Evolutionary conservation across 2,113 vertebrate genomes (phyloP).

Genomic region (Casuarius casuarius): DNA sequence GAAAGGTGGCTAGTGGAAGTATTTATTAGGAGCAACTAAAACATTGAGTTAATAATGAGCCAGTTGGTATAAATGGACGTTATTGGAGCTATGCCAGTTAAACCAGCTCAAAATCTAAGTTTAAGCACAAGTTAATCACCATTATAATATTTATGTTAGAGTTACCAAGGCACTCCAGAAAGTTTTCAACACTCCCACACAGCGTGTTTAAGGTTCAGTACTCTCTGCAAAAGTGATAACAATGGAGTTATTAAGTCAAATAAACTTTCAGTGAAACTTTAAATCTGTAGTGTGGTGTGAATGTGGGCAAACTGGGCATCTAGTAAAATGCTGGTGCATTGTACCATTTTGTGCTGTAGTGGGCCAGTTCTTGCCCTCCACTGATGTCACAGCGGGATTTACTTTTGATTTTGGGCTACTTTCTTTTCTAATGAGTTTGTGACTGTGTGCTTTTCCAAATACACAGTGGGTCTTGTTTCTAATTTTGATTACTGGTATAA

Average conservation of each 20-base stretch:
- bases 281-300: not conserved
- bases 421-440: not conserved
- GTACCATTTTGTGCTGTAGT: not conserved
- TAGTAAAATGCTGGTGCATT: fast-evolving
- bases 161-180: constrained; percentile 24
- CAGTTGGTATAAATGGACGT: constrained; percentile 58
- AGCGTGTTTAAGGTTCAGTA: constrained; percentile 48
- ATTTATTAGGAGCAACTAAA: constrained; percentile 59
- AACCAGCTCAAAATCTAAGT: constrained; percentile 59
- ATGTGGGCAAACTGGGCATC: not conserved
- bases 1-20: constrained; percentile 48
- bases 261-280: constrained; percentile 11
- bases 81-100: constrained; percentile 32
- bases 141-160: constrained; percentile 46
- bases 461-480: not conserved
- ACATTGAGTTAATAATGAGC: constrained; percentile 69
- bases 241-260: constrained; percentile 22
- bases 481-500: not conserved
- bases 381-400: not conserved
- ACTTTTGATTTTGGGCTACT: not conserved
- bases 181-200: not conserved
- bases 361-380: not conserved
- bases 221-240: constrained; percentile 24
- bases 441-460: not conserved
- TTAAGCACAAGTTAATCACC: constrained; percentile 40